Evolutionary conservation across 2,888 invertebrate genomes (phyloP), one percentile per base, ranked within the genome.

Genomic region (Notodonta ziczac): DNA sequence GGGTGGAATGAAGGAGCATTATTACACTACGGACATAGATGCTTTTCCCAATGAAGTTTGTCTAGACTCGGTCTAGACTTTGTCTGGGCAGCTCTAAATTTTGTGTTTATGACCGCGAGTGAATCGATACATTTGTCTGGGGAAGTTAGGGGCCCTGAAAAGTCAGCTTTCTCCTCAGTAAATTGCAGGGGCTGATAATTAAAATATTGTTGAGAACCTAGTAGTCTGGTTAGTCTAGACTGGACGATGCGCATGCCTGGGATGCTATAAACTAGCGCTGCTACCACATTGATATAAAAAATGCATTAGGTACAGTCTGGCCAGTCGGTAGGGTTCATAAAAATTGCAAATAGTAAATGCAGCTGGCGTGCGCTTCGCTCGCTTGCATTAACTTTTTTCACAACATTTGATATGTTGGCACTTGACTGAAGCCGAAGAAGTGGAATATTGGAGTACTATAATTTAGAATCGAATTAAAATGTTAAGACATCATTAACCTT

Each of bases 51-150:
- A 83, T 83, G 78, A 80, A 83, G 72, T 77, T 70, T 74, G 91
- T 91, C 91, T 91, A 91, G 91, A 90, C 91, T 68, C 9, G 63
- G 91, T 90, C 91, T 91, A 91, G 91, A 90, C 91, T 75, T 69
- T 69, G 74, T 73, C 72, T 69, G 72, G 72, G 71, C 63, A 72
- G 68, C 58, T 67, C 60, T 66, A 59, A 66, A 73, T 76, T 77
- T 76, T 71, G 63, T 65, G 65, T 76, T 72, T 73, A 75, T 66
- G 62, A 62, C 63, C 62, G 62, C 63, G 65, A 52, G 66, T 53
- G 63, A 71, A 80, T 80, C 81, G 62, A 82, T 81, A 72, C 56
- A 50, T 62, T 57, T 58, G 76, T 81, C 78, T 76, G 66, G 68
- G 46, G 52, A 61, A 62, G 59, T 52, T 42, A 39, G 32, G 60